phyloP scores from a whole-genome alignment of 1,140 invertebrate species.

The Drosophila santomea region DNA sequence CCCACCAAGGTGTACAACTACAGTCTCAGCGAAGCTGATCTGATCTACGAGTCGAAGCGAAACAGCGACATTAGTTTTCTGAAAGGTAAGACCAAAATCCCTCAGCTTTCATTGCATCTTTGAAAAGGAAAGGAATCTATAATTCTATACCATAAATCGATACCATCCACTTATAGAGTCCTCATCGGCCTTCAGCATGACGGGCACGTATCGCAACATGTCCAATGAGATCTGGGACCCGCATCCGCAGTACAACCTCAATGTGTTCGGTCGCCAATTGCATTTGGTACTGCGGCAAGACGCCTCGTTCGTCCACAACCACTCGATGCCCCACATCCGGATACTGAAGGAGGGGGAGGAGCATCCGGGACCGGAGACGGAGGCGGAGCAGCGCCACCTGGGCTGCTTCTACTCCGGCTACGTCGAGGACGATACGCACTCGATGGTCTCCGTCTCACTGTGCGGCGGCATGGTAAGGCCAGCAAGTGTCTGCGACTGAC shows the following conservation, averaged over 20 bases:
- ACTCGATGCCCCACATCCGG: slow-evolving; percentile 87
- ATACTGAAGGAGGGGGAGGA: slow-evolving; percentile 84
- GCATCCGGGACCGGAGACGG: slow-evolving; percentile 62
- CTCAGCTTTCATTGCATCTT: no score
- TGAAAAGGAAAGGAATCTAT: no score
- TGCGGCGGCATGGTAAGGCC: slow-evolving; percentile 90
- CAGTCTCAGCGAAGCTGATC: slow-evolving; percentile 75
- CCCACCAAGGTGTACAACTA: slow-evolving; percentile 75
- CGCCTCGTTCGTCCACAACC: slow-evolving; percentile 86
- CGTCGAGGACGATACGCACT: slow-evolving; percentile 88
- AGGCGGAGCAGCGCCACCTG: slow-evolving; percentile 76
- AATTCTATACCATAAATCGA: no score
- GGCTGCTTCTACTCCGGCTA: slow-evolving; percentile 90
- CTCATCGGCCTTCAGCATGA: slow-evolving; percentile 73
- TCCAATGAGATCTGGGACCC: slow-evolving; percentile 89
- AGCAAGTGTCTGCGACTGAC: slow-evolving; percentile 50
- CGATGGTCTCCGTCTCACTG: slow-evolving; percentile 89
- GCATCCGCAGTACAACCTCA: slow-evolving; percentile 89
- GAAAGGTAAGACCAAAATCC: slow-evolving; percentile 12
- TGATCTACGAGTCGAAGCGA: slow-evolving; percentile 82
- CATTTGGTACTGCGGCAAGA: slow-evolving; percentile 87
- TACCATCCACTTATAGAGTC: slow-evolving; percentile 39
- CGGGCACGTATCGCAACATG: slow-evolving; percentile 88
- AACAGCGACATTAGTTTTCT: slow-evolving; percentile 59
- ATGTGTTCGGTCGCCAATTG: slow-evolving; percentile 87